Base-by-base conservation (phyloP, 2,888 invertebrate genomes). In the Gasteruption jaculator region DNA sequence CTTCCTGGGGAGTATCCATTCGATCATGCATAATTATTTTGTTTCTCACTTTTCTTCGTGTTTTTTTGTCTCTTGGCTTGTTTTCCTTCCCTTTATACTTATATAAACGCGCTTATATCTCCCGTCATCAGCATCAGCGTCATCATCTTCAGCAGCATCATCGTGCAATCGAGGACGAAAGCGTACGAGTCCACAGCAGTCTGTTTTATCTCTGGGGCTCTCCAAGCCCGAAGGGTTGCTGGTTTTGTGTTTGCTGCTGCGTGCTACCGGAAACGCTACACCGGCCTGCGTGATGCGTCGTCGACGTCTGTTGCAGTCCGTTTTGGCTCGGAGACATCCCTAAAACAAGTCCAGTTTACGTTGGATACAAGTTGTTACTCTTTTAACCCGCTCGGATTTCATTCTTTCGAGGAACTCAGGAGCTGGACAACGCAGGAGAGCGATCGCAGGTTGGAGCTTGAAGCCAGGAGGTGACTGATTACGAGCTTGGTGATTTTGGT, bases 141-240 rank as follows among this genome's bases (percentile, higher is more conserved):
- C 43, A 45, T 48, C 48, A n/a, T n/a, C n/a, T n/a, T n/a, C n/a
- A n/a, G n/a, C n/a, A n/a, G n/a, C n/a, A n/a, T n/a, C n/a, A n/a
- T 35, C 14, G 18, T 12, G 43, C 52, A 46, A 49, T 38, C 51
- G 33, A 43, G 52, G 74, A 75, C 26, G 73, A 74, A 33, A 38
- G 22, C 18, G 30, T 30, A 43, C 44, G 45, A 42, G 45, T 16
- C 39, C 47, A 38, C 32, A 40, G 48, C 45, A 57, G 48, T 68
- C 62, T 48, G 68, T 69, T 65, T 72, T 72, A 72, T 72, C 73
- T 73, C 55, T 72, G 73, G 21, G 71, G 63, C 54, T 71, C 65
- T 46, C 71, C 65, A 45, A 72, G 49, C 42, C 70, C 61, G 53
- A 68, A 60, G 53, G 70, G 63, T 50, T 70, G 61, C 50, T 71